Percentiles rank a stretch among this genome's conserved stretches.
These are phyloP conservation scores for Dichetophora obliterata DNA, from an alignment of 2,888 invertebrate genomes.

Conservation along the genomic window DNA sequence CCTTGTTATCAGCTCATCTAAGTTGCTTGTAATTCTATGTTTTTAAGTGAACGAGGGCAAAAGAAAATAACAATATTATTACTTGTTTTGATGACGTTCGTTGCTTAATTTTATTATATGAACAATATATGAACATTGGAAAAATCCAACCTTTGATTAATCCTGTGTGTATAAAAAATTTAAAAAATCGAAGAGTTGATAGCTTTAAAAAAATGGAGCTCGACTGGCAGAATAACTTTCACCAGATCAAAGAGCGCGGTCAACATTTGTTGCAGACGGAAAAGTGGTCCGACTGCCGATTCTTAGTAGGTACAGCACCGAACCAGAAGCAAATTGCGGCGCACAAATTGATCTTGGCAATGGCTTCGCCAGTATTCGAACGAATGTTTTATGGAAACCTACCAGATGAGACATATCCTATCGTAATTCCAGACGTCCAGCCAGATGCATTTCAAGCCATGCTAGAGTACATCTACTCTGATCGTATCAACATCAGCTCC, in stretches of 20 bases:
- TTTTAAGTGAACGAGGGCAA: no score
- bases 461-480: constrained; percentile 87
- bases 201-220: constrained; percentile 53
- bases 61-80: no score
- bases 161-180: no score
- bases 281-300: constrained; percentile 87
- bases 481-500: constrained; percentile 82
- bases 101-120: no score
- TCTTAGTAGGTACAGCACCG: constrained; percentile 83
- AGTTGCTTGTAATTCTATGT: neutral
- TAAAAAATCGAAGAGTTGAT: neutral
- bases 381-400: constrained; percentile 90
- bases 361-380: constrained; percentile 90
- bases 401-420: constrained; percentile 83
- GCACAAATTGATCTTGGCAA: constrained; percentile 85
- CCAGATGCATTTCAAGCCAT: constrained; percentile 88
- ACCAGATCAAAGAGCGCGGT: constrained; percentile 80
- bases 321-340: constrained; percentile 82
- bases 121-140: no score
- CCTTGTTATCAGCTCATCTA: neutral
- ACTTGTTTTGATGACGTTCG: no score
- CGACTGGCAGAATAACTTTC: constrained; percentile 84
- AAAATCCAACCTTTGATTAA: no score
- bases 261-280: constrained; percentile 82
- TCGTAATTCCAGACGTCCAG: constrained; percentile 86